These are phyloP conservation scores for Bedellia somnulentella DNA, from an alignment of 2,888 invertebrate species.

Conservation along the genomic window DNA sequence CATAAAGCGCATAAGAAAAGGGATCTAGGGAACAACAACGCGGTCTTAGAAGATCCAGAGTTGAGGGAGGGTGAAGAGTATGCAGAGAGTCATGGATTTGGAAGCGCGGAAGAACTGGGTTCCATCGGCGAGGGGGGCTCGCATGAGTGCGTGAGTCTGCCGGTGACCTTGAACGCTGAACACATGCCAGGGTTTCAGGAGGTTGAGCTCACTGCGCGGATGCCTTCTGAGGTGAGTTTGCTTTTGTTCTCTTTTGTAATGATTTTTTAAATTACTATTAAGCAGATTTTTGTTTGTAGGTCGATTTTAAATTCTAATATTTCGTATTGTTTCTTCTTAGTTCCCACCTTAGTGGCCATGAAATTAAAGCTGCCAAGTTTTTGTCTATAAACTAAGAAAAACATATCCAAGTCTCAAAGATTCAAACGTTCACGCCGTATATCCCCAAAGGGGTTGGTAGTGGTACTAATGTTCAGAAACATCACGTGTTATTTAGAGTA, in stretches of 20 bases:
- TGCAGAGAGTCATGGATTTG: slow-evolving; percentile 34
- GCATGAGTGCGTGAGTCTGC: slow-evolving; percentile 51
- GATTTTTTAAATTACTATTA: too few relatives aligned
- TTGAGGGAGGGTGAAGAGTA: slow-evolving; percentile 36
- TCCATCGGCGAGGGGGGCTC: slow-evolving; percentile 44
- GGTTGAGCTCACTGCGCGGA: slow-evolving; percentile 41
- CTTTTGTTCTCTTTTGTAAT: too few relatives aligned
- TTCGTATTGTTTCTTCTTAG: not conserved
- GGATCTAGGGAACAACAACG: slow-evolving; percentile 51
- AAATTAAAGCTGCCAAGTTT: too few relatives aligned
- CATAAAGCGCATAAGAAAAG: slow-evolving; percentile 49
- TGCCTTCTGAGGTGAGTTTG: slow-evolving; percentile 42
- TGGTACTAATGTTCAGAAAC: too few relatives aligned
- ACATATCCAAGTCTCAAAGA: not conserved
- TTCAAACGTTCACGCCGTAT: too few relatives aligned
- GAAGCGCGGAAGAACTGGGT: slow-evolving; percentile 47
- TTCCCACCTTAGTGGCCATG: not conserved
- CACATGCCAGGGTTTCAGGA: slow-evolving; percentile 54
- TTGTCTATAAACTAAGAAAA: too few relatives aligned
- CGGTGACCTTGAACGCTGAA: slow-evolving; percentile 46
- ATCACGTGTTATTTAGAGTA: too few relatives aligned
- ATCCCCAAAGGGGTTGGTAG: too few relatives aligned
- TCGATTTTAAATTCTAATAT: too few relatives aligned
- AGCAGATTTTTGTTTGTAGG: too few relatives aligned
- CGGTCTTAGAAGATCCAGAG: slow-evolving; percentile 51